Base-by-base conservation (phyloP, 2,113 vertebrate species). In the Baryphthengus martii region DNA sequence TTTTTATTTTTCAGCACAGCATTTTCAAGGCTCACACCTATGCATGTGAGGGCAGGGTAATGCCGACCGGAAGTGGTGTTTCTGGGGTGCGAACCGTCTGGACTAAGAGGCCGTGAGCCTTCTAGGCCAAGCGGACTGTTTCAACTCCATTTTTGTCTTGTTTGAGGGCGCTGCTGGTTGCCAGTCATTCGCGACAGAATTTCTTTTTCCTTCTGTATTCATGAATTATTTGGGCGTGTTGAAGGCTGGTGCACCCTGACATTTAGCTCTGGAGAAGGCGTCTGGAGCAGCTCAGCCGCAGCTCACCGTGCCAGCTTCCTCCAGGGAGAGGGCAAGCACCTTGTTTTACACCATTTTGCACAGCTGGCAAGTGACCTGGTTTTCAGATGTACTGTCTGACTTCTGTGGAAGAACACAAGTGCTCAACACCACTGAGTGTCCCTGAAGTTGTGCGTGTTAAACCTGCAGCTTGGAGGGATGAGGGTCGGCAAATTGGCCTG, bases 271-370 rank as follows among this genome's bases (percentile, higher is more conserved):
- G 42, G 53, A 47, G 31, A 25, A 10, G 62, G 49, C 35, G 37
- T 52, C 37, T 1, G 0, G 49, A 35, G 44, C 17, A 0, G 33
- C 56, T 39, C 1, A 0, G 56, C n/a, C 0, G 0, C 5, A 6
- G 25, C 7, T 4, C n/a, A 47, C 14, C 8, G 1, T 29, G 42
- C 20, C 74, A 33, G 62, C 56, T 53, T 37, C 71, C 52, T 39
- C 0, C 0, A 72, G 39, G 13, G 21, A 33, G 55, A 68, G 52
- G 52, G 31, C 13, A 7, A 25, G n/a, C 31, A 21, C 42, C 31
- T 44, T 19, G 3, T 42, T 58, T 21, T 11, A 20, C n/a, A 11
- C 65, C 52, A 8, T 77, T 58, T 73, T 63, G 50, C 10, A 11
- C 21, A 49, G 19, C 10, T 68, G 63, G 42, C 35, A 39, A 35